phyloP scores from a whole-genome alignment of 2,888 invertebrate species.

The Drosophila quinaria region DNA sequence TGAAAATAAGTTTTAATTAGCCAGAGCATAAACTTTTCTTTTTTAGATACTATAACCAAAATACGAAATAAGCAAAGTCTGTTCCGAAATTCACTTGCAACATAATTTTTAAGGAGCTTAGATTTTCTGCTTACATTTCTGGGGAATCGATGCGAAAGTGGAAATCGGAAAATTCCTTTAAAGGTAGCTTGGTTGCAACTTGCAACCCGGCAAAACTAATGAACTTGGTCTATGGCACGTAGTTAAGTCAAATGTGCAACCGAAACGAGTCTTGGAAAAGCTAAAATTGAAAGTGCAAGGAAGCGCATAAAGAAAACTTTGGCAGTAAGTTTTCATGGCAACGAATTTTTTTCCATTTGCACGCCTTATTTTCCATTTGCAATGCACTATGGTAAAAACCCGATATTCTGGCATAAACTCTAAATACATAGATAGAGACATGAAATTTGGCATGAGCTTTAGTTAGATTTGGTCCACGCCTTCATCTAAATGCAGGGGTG shows the following conservation, averaged over 20 bases:
- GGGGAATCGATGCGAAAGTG: slow-evolving; percentile 10
- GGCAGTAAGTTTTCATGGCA: slow-evolving; percentile 39
- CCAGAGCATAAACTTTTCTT: not conserved
- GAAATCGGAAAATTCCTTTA: slow-evolving; percentile 6
- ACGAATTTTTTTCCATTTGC: slow-evolving; percentile 60
- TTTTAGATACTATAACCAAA: not conserved
- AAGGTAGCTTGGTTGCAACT: slow-evolving; percentile 30
- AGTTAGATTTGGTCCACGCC: too few species aligned
- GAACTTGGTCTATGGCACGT: slow-evolving; percentile 28
- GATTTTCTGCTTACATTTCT: not conserved
- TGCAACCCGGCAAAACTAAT: slow-evolving; percentile 33
- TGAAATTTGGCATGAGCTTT: too few species aligned
- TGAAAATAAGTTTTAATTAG: slow-evolving; percentile 9
- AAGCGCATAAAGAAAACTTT: slow-evolving; percentile 55
- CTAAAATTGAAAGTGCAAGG: slow-evolving; percentile 49
- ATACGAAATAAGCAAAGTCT: slow-evolving; percentile 2
- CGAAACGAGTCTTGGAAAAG: slow-evolving; percentile 15
- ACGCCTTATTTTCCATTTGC: too few species aligned
- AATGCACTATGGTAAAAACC: too few species aligned
- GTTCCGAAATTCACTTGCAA: not conserved
- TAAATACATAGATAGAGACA: too few species aligned
- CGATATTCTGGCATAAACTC: too few species aligned
- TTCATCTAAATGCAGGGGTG: too few species aligned
- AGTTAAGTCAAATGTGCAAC: slow-evolving; percentile 25
- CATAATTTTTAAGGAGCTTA: not conserved